These are phyloP conservation scores for Meloidogyne exigua DNA, from an alignment of 1,140 invertebrate genomes.

Conservation along the genomic window DNA sequence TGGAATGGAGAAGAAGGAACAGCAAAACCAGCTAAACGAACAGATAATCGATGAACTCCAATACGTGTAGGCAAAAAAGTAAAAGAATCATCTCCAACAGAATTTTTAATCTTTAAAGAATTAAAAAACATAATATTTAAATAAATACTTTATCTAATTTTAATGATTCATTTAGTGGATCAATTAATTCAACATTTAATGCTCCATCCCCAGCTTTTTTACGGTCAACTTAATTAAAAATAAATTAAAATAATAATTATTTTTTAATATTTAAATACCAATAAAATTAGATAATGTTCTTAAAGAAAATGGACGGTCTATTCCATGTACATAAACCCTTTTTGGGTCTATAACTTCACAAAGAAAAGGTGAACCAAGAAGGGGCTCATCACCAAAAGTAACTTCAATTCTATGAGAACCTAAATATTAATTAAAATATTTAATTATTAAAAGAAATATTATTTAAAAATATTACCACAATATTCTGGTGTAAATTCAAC, in stretches of 20 bases:
- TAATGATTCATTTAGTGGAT: constrained; percentile 81
- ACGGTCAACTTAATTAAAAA: constrained; percentile 45
- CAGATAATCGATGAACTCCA: constrained; percentile 82
- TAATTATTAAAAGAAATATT: not conserved
- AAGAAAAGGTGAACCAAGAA: constrained; percentile 90
- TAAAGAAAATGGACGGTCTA: constrained; percentile 62
- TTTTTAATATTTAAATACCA: constrained; percentile 52
- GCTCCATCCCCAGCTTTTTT: constrained; percentile 72
- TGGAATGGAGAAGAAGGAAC: constrained; percentile 69
- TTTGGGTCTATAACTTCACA: constrained; percentile 89
- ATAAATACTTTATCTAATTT: constrained; percentile 70
- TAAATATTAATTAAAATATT: constrained; percentile 50
- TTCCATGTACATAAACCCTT: constrained; percentile 69
- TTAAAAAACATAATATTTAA: not conserved
- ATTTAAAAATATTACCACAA: constrained; percentile 14
- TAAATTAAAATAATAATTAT: constrained; percentile 26
- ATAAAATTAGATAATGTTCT: constrained; percentile 65
- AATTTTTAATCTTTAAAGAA: constrained; percentile 69
- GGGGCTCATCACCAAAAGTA: constrained; percentile 81
- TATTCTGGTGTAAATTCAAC: constrained; percentile 82
- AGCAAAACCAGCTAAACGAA: constrained; percentile 79
- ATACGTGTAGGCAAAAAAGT: constrained; percentile 82
- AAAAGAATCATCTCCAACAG: constrained; percentile 71
- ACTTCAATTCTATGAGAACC: constrained; percentile 81
- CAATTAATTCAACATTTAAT: constrained; percentile 81